Evolutionary conservation across 2,113 vertebrate species (phyloP).

Genomic region (Macrotus californicus): DNA sequence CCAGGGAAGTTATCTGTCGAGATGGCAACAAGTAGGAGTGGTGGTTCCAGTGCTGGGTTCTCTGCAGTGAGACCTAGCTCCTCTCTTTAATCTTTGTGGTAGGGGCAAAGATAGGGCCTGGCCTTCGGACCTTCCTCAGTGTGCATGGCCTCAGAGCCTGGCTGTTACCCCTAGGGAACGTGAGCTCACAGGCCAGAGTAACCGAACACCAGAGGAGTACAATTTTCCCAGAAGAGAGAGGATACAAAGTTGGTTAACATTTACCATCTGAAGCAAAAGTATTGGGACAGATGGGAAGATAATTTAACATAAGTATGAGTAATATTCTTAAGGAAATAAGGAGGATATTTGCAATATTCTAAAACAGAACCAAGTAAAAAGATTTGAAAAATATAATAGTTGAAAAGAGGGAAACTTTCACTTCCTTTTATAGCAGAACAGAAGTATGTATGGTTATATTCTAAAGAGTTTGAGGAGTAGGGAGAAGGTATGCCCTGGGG

Average conservation of each 20-base stretch:
- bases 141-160: background rate
- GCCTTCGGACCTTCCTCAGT: background rate
- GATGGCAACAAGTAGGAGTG: background rate
- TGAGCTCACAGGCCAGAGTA: background rate
- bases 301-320: background rate
- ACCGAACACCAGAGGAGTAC: background rate
- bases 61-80: background rate
- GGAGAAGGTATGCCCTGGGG: no score
- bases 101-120: background rate
- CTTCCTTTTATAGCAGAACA: background rate
- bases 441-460: background rate
- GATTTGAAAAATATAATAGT: background rate
- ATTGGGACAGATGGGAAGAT: background rate
- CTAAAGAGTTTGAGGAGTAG: background rate
- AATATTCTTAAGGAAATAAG: background rate
- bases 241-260: background rate
- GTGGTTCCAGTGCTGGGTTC: background rate
- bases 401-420: background rate
- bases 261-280: background rate
- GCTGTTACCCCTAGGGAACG: background rate
- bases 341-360: slow-evolving; percentile 20
- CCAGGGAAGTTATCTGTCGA: background rate
- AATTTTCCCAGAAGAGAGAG: background rate
- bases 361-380: background rate
- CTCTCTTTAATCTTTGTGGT: background rate